phyloP scores from a whole-genome alignment of 2,888 invertebrate species.

The Mylabris sibirica region DNA sequence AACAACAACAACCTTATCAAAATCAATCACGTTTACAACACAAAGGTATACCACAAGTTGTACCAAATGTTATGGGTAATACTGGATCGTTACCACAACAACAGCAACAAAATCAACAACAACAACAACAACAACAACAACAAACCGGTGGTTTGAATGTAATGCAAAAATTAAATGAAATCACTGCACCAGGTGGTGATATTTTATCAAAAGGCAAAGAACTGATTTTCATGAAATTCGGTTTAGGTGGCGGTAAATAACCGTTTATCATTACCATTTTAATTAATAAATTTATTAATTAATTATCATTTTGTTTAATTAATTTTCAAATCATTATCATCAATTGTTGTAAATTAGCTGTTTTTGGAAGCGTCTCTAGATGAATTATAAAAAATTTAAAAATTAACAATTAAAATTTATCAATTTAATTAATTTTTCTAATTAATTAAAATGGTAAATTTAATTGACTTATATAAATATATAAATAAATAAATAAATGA shows the following conservation, averaged over 20 bases:
- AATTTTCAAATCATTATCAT: background rate
- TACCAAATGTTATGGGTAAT: conserved; percentile 58
- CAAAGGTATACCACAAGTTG: conserved; percentile 65
- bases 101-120: conserved; percentile 58
- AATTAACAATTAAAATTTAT: too few relatives aligned
- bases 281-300: conserved; percentile 18
- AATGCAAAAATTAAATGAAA: conserved; percentile 89
- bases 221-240: conserved; percentile 93
- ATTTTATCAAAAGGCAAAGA: conserved; percentile 93
- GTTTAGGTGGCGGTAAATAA: conserved; percentile 76
- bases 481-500: background rate
- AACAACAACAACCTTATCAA: conserved; percentile 45
- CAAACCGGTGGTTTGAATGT: conserved; percentile 73
- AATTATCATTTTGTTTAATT: conserved; percentile 7
- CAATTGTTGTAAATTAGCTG: conserved; percentile 32
- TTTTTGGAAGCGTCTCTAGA: conserved; percentile 42
- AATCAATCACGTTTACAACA: conserved; percentile 51
- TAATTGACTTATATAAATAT: background rate
- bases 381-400: background rate
- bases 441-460: background rate
- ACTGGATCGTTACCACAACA: conserved; percentile 56
- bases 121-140: conserved; percentile 59
- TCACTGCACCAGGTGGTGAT: conserved; percentile 88
- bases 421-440: too few relatives aligned
- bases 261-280: conserved; percentile 39